Percentiles rank a stretch among this genome's conserved stretches.
phyloP scores from a whole-genome alignment of 2,888 invertebrate species.

The Dryobota labecula region DNA sequence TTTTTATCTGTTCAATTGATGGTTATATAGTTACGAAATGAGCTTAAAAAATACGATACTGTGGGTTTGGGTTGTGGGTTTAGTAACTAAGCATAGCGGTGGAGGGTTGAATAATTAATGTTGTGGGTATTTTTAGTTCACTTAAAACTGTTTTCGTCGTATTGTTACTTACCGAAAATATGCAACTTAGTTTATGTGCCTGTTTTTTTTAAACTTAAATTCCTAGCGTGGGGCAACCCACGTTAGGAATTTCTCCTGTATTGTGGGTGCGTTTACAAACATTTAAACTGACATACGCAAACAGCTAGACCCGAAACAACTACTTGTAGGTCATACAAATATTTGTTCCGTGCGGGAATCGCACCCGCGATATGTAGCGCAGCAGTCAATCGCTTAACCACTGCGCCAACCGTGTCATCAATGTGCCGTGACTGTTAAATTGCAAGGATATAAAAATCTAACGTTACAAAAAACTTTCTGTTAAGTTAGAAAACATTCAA shows the following conservation, averaged over 20 bases:
- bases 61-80: constrained; percentile 69
- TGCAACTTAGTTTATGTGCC: background rate
- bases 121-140: background rate
- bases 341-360: too few species aligned
- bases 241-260: too few species aligned
- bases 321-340: too few species aligned
- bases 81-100: constrained; percentile 45
- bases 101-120: constrained; percentile 32
- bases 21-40: constrained; percentile 85
- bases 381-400: too few species aligned
- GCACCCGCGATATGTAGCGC: too few species aligned
- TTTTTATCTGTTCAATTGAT: constrained; percentile 88
- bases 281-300: too few species aligned
- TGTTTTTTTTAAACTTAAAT: too few species aligned
- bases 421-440: background rate
- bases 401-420: too few species aligned
- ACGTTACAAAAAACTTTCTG: background rate
- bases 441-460: background rate
- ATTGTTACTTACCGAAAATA: background rate
- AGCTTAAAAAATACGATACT: constrained; percentile 79
- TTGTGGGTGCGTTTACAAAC: too few species aligned
- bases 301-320: too few species aligned
- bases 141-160: background rate
- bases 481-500: background rate
- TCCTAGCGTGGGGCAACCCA: too few species aligned